A percentile compares a stretch with the other conserved stretches of the same genome.
These are phyloP conservation scores for Telenomus remus DNA, from an alignment of 1,140 invertebrate genomes.

Conservation along the genomic window DNA sequence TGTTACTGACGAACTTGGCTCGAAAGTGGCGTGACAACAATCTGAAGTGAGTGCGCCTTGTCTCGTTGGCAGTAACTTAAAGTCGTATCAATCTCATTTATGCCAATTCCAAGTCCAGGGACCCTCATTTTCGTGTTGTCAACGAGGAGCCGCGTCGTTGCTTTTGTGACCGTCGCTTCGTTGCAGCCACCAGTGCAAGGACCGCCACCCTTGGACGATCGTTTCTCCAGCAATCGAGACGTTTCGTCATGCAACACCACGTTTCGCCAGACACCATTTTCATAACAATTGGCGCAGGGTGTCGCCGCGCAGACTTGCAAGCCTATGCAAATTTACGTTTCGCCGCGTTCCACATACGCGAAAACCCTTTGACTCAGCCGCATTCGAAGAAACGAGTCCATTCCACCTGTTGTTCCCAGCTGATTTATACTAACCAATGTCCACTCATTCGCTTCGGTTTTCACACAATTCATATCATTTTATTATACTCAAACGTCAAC, in stretches of 20 bases:
- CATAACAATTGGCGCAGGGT: slow-evolving; percentile 67
- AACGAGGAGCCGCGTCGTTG: slow-evolving; percentile 29
- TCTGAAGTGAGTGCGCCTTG: slow-evolving; percentile 51
- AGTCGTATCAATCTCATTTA: slow-evolving; percentile 76
- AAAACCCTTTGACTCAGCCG: slow-evolving; percentile 22
- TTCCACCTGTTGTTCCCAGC: slow-evolving; percentile 35
- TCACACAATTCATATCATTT: not conserved
- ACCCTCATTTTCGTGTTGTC: slow-evolving; percentile 46
- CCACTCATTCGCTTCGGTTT: slow-evolving; percentile 7
- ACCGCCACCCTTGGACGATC: not conserved
- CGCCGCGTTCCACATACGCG: slow-evolving; percentile 32
- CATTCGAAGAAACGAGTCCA: slow-evolving; percentile 26
- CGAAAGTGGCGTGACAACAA: slow-evolving; percentile 71
- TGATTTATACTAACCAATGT: slow-evolving; percentile 3
- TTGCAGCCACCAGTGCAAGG: not conserved
- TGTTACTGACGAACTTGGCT: slow-evolving; percentile 30
- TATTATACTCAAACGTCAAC: too few species aligned
- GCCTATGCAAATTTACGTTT: slow-evolving; percentile 63
- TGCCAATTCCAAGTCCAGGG: slow-evolving; percentile 70
- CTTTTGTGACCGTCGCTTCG: slow-evolving; percentile 31
- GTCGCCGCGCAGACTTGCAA: slow-evolving; percentile 47
- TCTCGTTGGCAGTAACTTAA: slow-evolving; percentile 69
- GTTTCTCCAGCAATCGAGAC: slow-evolving; percentile 34
- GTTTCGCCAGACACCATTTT: slow-evolving; percentile 64
- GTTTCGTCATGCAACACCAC: slow-evolving; percentile 55